A percentile compares a stretch with the other conserved stretches of the same genome.
Conservation (phyloP, 2,888 invertebrate genomes). For the Sepioteuthis lessoniana region DNA sequence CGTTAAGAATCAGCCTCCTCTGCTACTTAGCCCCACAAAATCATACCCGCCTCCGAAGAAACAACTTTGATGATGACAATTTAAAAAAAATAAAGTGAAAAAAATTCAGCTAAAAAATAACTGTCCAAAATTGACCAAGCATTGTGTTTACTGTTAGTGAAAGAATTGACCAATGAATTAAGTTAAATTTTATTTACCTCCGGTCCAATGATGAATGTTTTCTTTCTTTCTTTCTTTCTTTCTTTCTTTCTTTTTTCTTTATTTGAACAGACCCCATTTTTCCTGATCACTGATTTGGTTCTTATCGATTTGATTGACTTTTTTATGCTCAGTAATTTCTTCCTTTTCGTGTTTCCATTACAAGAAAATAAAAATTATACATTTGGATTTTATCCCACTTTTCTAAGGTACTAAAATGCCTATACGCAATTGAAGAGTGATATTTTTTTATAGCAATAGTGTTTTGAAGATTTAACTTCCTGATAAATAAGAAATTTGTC, state of each 20-base stretch:
- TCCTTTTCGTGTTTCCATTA: not conserved
- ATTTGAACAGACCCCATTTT: not conserved
- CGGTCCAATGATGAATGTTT: not conserved
- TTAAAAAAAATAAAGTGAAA: too few relatives aligned
- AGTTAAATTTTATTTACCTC: not conserved
- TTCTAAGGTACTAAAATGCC: not conserved
- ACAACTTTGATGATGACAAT: too few relatives aligned
- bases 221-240: not conserved
- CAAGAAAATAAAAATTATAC: not conserved
- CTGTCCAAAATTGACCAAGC: not conserved
- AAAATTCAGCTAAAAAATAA: not conserved
- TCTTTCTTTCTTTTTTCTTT: not conserved
- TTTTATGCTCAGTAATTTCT: not conserved
- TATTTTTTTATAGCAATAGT: not conserved
- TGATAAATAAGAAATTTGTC: too few relatives aligned
- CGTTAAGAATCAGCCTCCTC: too few relatives aligned
- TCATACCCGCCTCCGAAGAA: too few relatives aligned
- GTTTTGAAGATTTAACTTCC: not conserved
- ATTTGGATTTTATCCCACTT: not conserved
- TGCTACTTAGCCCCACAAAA: too few relatives aligned
- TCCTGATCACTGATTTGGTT: not conserved
- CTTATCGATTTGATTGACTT: not conserved
- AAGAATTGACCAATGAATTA: constrained; percentile 10
- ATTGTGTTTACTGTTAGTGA: not conserved
- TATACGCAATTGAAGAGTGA: not conserved